Base-by-base conservation (phyloP, 2,113 vertebrate species). In the Anarrhichthys ocellatus region DNA sequence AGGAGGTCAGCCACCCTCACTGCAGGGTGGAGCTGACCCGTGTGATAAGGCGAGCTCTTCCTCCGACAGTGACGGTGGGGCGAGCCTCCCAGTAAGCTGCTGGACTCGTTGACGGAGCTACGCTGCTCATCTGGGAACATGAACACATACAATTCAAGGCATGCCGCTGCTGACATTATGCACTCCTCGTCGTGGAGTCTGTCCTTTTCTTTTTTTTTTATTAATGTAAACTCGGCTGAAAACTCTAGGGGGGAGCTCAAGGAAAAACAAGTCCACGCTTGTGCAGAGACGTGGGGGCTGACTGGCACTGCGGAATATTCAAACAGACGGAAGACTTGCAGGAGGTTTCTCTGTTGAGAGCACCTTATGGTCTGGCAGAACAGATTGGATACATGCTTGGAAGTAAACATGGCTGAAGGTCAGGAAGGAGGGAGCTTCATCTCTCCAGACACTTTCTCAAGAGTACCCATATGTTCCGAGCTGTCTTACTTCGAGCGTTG, bases 11-110 rank as follows among this genome's bases (percentile, higher is more conserved):
- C 97, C 82, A 99, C 97, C 0, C 97, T 94, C 40, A 99, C 97
- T 0, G 98, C 98, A 0, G 97, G 98, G 83, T 98, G 97, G 58
- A 99, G 96, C 94, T 99, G 97, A 34, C 97, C 98, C 0, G 97
- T 98, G 94, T 98, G 97, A 79, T 98, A 99, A 0, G 97, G 97
- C 48, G 97, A 98, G 79, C 96, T 97, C 89, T 97, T 97, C 89
- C 96, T 95, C n/a, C 96, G 96, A 0, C 96, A 96, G 22, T 94
- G 95, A 17, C 95, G 95, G 58, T 91, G 83, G 63, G 94, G 8
- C 0, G 97, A 98, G 15, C 96, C 96, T 29, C 97, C 97, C 80
- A 98, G 92, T 2, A 98, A 93, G 80, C 97, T 98, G 95, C 97
- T 98, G 81, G 97, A 98, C 91, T 98, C 97, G 0, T 97, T 98